Evolutionary conservation across 2,888 invertebrate genomes (phyloP).

Genomic region (Calliopum simillimum): DNA sequence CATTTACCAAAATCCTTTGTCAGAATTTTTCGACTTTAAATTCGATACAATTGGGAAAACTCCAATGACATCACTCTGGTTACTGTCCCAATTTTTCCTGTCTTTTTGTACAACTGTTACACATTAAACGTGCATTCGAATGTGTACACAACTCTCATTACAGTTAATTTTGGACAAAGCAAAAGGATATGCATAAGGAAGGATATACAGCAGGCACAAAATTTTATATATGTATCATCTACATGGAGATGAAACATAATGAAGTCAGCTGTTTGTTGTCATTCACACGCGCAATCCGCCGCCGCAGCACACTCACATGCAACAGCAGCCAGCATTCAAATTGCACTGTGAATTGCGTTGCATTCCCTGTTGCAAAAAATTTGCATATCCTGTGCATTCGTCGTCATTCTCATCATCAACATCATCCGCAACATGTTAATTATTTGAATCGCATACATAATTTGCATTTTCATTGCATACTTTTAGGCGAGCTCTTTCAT

Average conservation of each 20-base stretch:
- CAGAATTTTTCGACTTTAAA: no score
- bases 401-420: not conserved
- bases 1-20: no score
- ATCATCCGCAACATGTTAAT: conserved; percentile 25
- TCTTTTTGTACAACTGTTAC: not conserved
- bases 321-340: not conserved
- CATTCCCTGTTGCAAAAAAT: not conserved
- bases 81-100: no score
- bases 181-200: not conserved
- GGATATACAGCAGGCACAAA: not conserved
- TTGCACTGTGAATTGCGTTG: not conserved
- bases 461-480: conserved; percentile 28
- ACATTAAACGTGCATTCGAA: not conserved
- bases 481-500: conserved; percentile 10
- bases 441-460: conserved; percentile 14
- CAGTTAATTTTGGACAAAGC: conserved; percentile 19
- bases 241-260: not conserved
- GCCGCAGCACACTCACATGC: not conserved
- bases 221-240: no score
- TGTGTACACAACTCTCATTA: not conserved
- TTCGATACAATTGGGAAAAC: no score
- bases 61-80: no score
- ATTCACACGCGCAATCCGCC: not conserved
- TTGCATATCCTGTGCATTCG: conserved; percentile 13
- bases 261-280: conserved; percentile 20